These are phyloP conservation scores for Piaya cayana DNA, from an alignment of 2,113 vertebrate genomes.

Conservation along the genomic window DNA sequence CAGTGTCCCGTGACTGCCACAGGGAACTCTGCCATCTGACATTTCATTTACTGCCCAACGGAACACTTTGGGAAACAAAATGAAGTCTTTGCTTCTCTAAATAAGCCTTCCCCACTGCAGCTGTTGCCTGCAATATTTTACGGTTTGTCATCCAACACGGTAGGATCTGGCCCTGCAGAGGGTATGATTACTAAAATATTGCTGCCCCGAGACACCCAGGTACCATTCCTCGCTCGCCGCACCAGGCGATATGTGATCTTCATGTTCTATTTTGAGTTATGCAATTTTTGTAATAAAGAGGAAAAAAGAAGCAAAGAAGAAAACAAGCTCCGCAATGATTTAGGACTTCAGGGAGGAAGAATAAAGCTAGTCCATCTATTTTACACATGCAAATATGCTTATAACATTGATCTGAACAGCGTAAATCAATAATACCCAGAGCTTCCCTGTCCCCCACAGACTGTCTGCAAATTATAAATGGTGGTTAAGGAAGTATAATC, in stretches of 20 bases:
- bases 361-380: constrained; percentile 38
- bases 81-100: constrained; percentile 22
- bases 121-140: constrained; percentile 26
- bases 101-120: not conserved
- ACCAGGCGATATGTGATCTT: not conserved
- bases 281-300: constrained; percentile 18
- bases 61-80: constrained; percentile 24
- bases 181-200: not conserved
- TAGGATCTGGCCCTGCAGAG: constrained; percentile 18
- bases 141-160: constrained; percentile 18
- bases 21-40: not conserved
- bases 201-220: not conserved
- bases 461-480: constrained; percentile 43
- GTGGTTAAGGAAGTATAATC: constrained; percentile 42
- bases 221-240: not conserved
- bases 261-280: constrained; percentile 14
- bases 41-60: not conserved
- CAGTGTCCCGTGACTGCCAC: not conserved
- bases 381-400: constrained; percentile 61
- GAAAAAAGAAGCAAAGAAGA: not conserved
- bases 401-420: constrained; percentile 47
- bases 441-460: constrained; percentile 28
- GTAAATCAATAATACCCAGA: constrained; percentile 59
- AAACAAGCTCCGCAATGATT: constrained; percentile 51
- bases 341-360: constrained; percentile 26